Evolutionary conservation across 2,888 invertebrate species (phyloP).

Genomic region (Diarsia brunnea): DNA sequence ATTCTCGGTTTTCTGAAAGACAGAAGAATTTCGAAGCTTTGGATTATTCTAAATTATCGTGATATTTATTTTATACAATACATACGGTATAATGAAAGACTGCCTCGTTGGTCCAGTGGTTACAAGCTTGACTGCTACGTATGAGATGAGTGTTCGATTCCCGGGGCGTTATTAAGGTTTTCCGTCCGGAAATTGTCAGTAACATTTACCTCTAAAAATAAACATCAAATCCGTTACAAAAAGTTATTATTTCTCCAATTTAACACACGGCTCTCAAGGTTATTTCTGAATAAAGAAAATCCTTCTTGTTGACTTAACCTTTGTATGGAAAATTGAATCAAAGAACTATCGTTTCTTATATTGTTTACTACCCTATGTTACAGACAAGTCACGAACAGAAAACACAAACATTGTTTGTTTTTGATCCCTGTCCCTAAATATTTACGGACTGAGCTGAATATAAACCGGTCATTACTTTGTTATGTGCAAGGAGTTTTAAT

Average conservation of each 20-base stretch:
- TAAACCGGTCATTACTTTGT: conserved; percentile 52
- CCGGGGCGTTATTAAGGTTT: not conserved
- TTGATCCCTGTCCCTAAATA: conserved; percentile 52
- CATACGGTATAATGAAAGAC: not conserved
- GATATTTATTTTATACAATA: not conserved
- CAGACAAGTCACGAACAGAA: conserved; percentile 45
- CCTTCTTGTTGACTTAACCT: conserved; percentile 26
- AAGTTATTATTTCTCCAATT: conserved; percentile 13
- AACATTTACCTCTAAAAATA: conserved; percentile 4
- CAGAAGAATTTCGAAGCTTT: conserved; percentile 14
- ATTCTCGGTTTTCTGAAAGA: conserved; percentile 9
- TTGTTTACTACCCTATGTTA: conserved; percentile 42
- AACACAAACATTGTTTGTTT: conserved; percentile 48
- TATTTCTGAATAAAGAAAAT: conserved; percentile 14
- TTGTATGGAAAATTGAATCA: conserved; percentile 21
- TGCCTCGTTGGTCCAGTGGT: not conserved
- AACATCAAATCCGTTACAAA: not conserved
- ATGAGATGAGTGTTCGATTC: not conserved
- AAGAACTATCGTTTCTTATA: conserved; percentile 30
- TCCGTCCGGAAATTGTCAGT: not conserved
- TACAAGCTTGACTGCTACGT: not conserved
- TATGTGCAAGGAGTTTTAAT: conserved; percentile 58
- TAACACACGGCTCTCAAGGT: conserved; percentile 2
- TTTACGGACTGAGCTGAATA: conserved; percentile 60
- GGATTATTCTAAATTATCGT: conserved; percentile 7